Evolutionary conservation across 2,113 vertebrate species (phyloP).

Genomic region (Acanthochromis polyacanthus): DNA sequence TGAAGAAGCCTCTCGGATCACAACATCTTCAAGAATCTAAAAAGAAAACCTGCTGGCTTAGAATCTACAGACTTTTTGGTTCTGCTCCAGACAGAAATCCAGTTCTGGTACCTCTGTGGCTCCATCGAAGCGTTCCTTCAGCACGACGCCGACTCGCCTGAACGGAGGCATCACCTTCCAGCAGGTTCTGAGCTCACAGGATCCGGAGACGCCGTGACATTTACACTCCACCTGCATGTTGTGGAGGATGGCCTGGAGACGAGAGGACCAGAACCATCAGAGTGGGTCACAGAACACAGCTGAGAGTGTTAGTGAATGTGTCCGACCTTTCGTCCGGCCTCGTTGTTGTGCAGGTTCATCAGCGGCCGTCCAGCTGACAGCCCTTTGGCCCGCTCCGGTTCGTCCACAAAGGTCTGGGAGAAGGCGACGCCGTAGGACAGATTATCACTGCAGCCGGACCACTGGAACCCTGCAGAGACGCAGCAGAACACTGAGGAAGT

Average conservation of each 20-base stretch:
- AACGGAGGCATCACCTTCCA: constrained; percentile 88
- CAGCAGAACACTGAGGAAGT: neutral
- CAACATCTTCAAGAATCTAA: no score
- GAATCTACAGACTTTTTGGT: no score
- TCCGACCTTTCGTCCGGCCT: constrained; percentile 84
- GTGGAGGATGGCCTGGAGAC: constrained; percentile 83
- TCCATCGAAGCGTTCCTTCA: constrained; percentile 86
- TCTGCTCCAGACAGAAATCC: neutral
- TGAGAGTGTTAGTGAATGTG: neutral
- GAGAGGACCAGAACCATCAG: neutral
- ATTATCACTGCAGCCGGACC: constrained; percentile 89
- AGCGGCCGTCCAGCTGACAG: constrained; percentile 80
- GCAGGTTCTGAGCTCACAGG: constrained; percentile 83
- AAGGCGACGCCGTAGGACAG: constrained; percentile 84
- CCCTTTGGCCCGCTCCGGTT: constrained; percentile 79
- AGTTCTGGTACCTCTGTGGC: constrained; percentile 78
- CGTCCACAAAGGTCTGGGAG: constrained; percentile 87
- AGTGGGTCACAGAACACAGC: neutral
- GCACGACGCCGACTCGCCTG: constrained; percentile 75
- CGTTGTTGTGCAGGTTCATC: constrained; percentile 86
- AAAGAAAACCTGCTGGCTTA: neutral
- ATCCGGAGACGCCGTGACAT: constrained; percentile 84
- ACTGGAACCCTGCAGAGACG: constrained; percentile 83
- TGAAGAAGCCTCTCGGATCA: no score
- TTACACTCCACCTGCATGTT: constrained; percentile 87